Evolutionary conservation across 2,888 invertebrate genomes (phyloP), one percentile per base, ranked within the genome.

Genomic region (Deilephila elpenor): DNA sequence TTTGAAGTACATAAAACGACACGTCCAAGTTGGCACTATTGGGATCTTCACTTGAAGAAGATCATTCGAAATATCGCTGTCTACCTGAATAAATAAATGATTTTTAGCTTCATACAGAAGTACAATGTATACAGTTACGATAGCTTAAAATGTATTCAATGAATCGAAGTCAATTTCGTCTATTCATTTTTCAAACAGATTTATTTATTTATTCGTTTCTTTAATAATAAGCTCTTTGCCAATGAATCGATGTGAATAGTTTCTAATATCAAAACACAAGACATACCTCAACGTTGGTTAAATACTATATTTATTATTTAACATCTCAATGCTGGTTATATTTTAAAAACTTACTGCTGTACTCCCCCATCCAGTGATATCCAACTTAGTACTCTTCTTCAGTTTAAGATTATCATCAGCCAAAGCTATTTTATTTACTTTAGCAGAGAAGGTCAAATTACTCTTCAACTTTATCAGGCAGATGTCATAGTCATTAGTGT

Each of bases 21-120:
- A 87, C 1, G 29, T 59, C 0, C 51, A 17, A 6, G 71, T 34
- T 0, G 76, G 8, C 0, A 86, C 77, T 14, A 78, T 61, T 0
- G 86, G 83, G 2, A 88, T 51, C 3, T 77, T 51, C 0, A 82
- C 84, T 80, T 86, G 86, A 1, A 74, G 81, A 0, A 87, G 80
- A 61, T 74, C 37, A 4, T 74, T 71, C 0, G 85, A 81, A 20
- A 82, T 71, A 0, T 71, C 72, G 0, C 76, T 74, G 4, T 77
- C 70, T 0, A 7, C 56, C 72, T 72, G 53, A 20, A 62, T 53
- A 32, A 32, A 3, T 34, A 56, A 34, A 3, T 5, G 14, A 19
- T 17, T 74, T 44, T 72, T 71, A 71, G 73, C 11, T 44, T 44
- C 1, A 44, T 44, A 44, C 3, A 11, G 11, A 44, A 11, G 44